phyloP scores from a whole-genome alignment of 2,888 invertebrate genomes.

The Ethmia dodecea region DNA sequence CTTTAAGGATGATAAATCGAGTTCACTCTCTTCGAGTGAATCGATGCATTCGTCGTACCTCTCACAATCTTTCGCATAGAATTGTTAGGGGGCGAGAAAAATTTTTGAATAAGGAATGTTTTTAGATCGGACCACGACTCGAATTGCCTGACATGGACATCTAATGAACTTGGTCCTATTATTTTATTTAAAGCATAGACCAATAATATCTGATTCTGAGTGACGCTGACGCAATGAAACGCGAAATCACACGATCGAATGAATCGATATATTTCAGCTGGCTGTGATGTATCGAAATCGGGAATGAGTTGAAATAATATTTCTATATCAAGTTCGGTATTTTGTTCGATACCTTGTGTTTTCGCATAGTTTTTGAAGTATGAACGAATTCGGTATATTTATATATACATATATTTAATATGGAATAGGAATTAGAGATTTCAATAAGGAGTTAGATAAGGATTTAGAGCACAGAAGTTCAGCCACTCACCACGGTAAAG shows the following conservation, averaged over 20 bases:
- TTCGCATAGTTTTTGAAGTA: too few species aligned
- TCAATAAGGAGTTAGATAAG: too few species aligned
- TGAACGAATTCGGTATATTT: not conserved
- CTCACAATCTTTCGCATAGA: slow-evolving; percentile 26
- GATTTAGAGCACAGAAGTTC: not conserved
- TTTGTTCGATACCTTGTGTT: too few species aligned
- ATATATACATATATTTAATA: not conserved
- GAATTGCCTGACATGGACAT: slow-evolving; percentile 14
- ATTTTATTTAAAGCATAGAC: slow-evolving; percentile 15
- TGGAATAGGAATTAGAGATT: too few species aligned
- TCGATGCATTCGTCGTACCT: slow-evolving; percentile 27
- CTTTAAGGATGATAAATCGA: slow-evolving; percentile 17
- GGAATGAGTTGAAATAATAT: slow-evolving; percentile 6
- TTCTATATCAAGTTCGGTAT: not conserved
- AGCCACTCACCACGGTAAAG: slow-evolving; percentile 13
- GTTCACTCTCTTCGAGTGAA: slow-evolving; percentile 24
- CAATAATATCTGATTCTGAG: slow-evolving; percentile 7
- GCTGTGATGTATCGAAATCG: slow-evolving; percentile 13
- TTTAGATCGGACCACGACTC: slow-evolving; percentile 15
- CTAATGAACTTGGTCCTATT: slow-evolving; percentile 13
- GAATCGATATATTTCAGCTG: slow-evolving; percentile 14
- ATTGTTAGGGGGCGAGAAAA: too few species aligned
- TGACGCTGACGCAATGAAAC: slow-evolving; percentile 5
- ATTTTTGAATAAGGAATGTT: slow-evolving; percentile 22
- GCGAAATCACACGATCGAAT: slow-evolving; percentile 17